Percentiles rank a stretch among this genome's conserved stretches.
Conservation (phyloP, 2,113 vertebrate species). For the Centropristis striata region DNA sequence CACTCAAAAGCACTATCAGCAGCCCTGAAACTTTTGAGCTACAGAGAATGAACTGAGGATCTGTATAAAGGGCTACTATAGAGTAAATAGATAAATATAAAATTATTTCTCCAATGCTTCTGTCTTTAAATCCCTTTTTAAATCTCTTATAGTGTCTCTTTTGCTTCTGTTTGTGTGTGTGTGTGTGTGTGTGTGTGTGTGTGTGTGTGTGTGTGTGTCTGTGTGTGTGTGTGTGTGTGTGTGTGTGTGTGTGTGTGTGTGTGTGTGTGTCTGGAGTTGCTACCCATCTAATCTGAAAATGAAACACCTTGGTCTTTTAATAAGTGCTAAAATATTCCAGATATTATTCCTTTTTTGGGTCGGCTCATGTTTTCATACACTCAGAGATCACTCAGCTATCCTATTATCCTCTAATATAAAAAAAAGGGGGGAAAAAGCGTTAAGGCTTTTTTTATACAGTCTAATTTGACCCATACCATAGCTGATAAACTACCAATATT, state of each 20-base stretch:
- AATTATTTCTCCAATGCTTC: slow-evolving; percentile 42
- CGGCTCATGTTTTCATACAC: slow-evolving; percentile 20
- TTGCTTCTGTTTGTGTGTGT: slow-evolving; percentile 15
- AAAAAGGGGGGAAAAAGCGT: not conserved
- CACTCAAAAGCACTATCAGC: too few species aligned
- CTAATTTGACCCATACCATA: not conserved
- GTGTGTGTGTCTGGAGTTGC: slow-evolving; percentile 11
- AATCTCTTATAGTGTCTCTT: not conserved
- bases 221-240: too few species aligned
- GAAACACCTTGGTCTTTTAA: slow-evolving; percentile 79
- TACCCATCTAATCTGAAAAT: slow-evolving; percentile 77
- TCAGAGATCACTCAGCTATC: not conserved
- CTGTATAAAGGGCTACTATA: too few species aligned
- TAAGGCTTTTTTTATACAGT: not conserved
- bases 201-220: not conserved
- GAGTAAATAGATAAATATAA: too few species aligned
- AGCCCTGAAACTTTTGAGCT: too few species aligned
- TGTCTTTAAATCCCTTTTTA: slow-evolving; percentile 22
- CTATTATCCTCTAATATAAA: slow-evolving; percentile 12
- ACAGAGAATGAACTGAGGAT: too few species aligned
- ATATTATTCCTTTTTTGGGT: slow-evolving; percentile 46
- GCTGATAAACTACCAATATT: not conserved
- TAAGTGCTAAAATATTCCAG: slow-evolving; percentile 78
- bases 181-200: slow-evolving; percentile 1
- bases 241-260: slow-evolving; percentile 2